Conservation (phyloP, 2,797 vertebrate species). For the Morus bassanus region DNA sequence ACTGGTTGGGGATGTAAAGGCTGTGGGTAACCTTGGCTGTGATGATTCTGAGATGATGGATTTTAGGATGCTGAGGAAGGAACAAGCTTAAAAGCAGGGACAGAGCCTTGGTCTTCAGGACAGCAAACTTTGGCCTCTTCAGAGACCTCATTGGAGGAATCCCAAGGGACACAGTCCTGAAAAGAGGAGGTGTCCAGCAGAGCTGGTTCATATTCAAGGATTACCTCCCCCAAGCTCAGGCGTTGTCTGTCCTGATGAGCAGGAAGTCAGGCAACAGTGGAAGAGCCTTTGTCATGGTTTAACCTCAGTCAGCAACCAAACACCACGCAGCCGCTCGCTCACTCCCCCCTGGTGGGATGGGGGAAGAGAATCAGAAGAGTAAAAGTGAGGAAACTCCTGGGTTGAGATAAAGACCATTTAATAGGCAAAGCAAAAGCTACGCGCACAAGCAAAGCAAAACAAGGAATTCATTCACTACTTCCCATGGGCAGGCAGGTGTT, state of each 20-base stretch:
- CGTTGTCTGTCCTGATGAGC: neutral
- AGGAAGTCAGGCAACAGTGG: neutral
- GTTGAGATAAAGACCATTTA: too few relatives aligned
- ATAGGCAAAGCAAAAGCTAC: too few relatives aligned
- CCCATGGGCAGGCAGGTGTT: too few relatives aligned
- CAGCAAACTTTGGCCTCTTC: neutral
- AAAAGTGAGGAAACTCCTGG: too few relatives aligned
- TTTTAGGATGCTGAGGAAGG: neutral
- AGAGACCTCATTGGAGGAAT: neutral
- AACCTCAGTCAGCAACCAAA: too few relatives aligned
- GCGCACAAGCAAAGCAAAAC: too few relatives aligned
- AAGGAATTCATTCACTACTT: too few relatives aligned
- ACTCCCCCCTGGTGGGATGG: too few relatives aligned
- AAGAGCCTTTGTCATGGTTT: too few relatives aligned
- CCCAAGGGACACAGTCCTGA: neutral
- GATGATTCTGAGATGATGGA: neutral
- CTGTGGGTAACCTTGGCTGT: neutral
- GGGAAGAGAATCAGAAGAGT: too few relatives aligned
- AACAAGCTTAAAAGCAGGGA: neutral
- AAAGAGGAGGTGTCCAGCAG: neutral
- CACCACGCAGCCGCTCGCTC: too few relatives aligned
- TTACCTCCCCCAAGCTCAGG: neutral
- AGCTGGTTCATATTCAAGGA: neutral
- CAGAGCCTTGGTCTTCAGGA: neutral
- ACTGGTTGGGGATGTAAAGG: neutral